Base-by-base conservation (phyloP, 2,888 invertebrate species). In the Tillus elongatus region DNA sequence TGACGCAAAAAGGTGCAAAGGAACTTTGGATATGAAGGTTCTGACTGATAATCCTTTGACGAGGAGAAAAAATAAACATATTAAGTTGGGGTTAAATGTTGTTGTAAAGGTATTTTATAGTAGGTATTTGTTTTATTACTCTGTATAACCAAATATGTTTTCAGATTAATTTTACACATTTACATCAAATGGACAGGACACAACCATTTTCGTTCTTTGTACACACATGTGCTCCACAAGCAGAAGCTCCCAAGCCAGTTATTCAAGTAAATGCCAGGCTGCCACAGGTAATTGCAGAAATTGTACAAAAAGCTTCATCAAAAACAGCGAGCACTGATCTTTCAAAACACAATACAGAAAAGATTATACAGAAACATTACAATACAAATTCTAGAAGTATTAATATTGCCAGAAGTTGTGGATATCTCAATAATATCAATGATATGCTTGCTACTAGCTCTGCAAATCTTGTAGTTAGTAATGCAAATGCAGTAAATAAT, bases 21-120 rank as follows among this genome's bases (percentile, higher is more conserved):
- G 54, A 3, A 63, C 61, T n/a, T 41, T 65, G 14, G 66, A 66
- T 51, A 55, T 66, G 41, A 66, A 65, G 51, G 60, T 66, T 26
- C 47, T 66, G 35, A 61, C 63, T 10, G 64, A 64, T 43, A 61
- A 60, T 38, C 58, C 61, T 1, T 52, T 58, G 33, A 57, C 62
- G 2, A 55, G 60, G 36, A 52, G 60, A 42, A 63, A 60, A 50
- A 63, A 61, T 41, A 64, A 62, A 48, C 60, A 61, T 49, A 55
- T 61, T 32, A 54, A 58, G 42, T 44, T 59, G 45, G 66, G 64
- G 3, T 45, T 66, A 32, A 66, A 66, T 47, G 61, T 59, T 33
- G 60, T 64, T 15, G 59, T 66, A 16, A 66, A 63, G 51, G 64
- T 66, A 53, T 50, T 47, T 48, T n/a, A n/a, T n/a, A n/a, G n/a